Conservation (phyloP, 2,113 vertebrate genomes). For the Prochilodus magdalenae region DNA sequence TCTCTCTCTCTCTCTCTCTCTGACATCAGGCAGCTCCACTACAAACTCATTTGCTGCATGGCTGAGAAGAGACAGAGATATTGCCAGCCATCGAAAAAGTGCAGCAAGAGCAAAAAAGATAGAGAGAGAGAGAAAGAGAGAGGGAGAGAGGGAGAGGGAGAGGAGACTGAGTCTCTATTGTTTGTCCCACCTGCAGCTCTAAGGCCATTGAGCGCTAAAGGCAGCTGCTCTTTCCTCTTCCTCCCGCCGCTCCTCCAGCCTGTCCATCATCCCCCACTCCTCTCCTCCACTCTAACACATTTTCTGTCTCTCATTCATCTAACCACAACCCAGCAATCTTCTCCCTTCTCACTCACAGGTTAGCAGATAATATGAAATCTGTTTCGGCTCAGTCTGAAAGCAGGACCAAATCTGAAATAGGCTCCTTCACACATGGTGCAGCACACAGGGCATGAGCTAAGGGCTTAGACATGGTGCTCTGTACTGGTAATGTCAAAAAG, state of each 20-base stretch:
- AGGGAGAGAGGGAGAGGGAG: conserved; percentile 23
- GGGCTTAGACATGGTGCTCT: neutral
- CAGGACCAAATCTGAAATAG: neutral
- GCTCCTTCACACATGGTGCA: neutral
- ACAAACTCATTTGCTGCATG: conserved; percentile 48
- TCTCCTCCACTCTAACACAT: conserved; percentile 7
- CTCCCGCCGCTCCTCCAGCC: conserved; percentile 29
- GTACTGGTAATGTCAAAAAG: neutral
- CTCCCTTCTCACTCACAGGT: conserved; percentile 27
- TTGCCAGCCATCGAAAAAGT: conserved; percentile 29
- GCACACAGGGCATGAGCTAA: neutral
- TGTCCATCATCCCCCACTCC: conserved; percentile 26
- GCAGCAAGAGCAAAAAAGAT: neutral
- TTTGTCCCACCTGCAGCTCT: conserved; percentile 56
- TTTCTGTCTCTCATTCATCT: neutral
- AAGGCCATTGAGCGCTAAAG: conserved; percentile 38
- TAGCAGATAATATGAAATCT: neutral
- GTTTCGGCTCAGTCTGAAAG: neutral
- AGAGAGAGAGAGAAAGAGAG: conserved; percentile 22
- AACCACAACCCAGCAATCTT: neutral
- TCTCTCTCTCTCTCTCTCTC: neutral
- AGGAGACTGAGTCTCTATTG: conserved; percentile 53
- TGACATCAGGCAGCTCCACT: conserved; percentile 33
- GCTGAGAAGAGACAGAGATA: conserved; percentile 47
- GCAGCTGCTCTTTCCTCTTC: conserved; percentile 48